phyloP scores from a whole-genome alignment of 2,888 invertebrate genomes.

The Drosophila falleni region DNA sequence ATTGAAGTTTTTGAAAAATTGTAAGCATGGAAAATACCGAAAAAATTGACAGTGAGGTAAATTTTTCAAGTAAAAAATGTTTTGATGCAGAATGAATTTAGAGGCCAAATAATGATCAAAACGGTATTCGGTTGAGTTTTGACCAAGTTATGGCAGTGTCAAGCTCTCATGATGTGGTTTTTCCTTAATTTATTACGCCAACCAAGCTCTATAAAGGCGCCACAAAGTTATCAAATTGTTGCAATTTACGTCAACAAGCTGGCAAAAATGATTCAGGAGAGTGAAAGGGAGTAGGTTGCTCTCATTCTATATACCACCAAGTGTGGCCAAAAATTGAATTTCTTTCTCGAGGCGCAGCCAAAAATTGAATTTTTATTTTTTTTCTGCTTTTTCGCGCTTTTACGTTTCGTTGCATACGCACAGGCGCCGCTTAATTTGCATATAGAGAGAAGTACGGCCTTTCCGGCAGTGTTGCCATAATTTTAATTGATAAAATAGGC shows the following conservation, averaged over 20 bases:
- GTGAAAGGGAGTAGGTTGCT: no score
- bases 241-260: constrained; percentile 23
- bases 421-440: constrained; percentile 56
- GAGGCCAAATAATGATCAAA: no score
- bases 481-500: not conserved
- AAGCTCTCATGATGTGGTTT: not conserved
- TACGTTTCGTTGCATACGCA: constrained; percentile 33
- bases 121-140: no score
- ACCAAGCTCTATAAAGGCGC: not conserved
- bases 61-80: no score
- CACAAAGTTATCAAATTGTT: constrained; percentile 26
- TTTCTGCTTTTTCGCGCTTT: constrained; percentile 9
- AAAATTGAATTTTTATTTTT: constrained; percentile 41
- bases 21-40: no score
- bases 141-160: no score
- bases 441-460: constrained; percentile 20
- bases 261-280: not conserved
- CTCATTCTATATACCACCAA: constrained; percentile 8
- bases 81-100: no score
- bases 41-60: no score
- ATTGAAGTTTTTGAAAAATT: no score
- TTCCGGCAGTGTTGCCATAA: not conserved
- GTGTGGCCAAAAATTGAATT: constrained; percentile 45
- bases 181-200: not conserved
- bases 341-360: constrained; percentile 22